Evolutionary conservation across 2,888 invertebrate genomes (phyloP), one percentile per base, ranked within the genome.

Genomic region (Hydriomena furcata): DNA sequence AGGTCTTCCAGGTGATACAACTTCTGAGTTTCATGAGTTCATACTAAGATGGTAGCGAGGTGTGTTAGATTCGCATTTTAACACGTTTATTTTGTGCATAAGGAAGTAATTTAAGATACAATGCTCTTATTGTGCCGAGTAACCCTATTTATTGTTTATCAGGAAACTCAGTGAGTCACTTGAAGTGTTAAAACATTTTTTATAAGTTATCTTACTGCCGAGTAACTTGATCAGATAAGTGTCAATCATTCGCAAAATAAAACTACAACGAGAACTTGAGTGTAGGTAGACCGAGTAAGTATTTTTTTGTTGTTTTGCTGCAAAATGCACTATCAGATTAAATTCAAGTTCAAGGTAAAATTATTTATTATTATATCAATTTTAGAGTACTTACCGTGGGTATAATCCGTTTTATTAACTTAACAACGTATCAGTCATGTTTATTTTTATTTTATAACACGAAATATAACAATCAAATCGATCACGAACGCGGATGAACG

Each of bases 81-180:
- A 25, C 69, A 72, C 72, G 70, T 69, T 41, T 60, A 52, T 45
- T n/a, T 40, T 43, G 45, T 60, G 59, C 34, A 54, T 51, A 61
- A 55, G 74, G 74, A 70, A 75, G 64, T 73, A 65, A 71, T 75
- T 70, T 67, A 56, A 43, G 30, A 25, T 45, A 59, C 55, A 66
- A 63, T 65, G 47, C 58, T 63, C 53, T 63, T 61, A 52, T 60
- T 61, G 38, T 59, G 38, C 20, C 31, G 11, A 48, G 49, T 52
- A 58, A 46, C 43, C 13, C 55, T 59, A 27, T 53, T 5, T 34
- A 49, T 52, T 67, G 58, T 67, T 65, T 63, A 53, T 50, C 52
- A 56, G 61, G 17, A 23, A 38, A 34, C 10, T 30, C 12, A 24
- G 23, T 41, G 35, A 24, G 20, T 24, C 10, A 43, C 24, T 36